phyloP scores from a whole-genome alignment of 2,888 invertebrate genomes.

The Tetheella fluctuosa region DNA sequence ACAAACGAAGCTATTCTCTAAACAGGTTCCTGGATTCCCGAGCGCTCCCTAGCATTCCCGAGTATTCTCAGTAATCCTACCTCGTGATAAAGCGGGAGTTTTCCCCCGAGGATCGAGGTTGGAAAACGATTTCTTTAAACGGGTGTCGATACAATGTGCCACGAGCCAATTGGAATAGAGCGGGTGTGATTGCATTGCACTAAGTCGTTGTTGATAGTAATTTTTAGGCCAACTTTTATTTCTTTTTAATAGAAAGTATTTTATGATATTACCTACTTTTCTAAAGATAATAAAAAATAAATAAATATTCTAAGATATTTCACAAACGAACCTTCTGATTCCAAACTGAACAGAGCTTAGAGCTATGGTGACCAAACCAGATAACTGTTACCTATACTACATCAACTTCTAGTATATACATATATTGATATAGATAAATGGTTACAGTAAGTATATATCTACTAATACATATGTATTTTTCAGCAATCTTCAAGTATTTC shows the following conservation, averaged over 20 bases:
- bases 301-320: too few species aligned
- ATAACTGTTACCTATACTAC: too few species aligned
- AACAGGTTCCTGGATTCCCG: constrained; percentile 21
- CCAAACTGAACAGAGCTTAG: too few species aligned
- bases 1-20: constrained; percentile 26
- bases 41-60: constrained; percentile 10
- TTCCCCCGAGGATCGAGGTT: constrained; percentile 7
- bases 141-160: constrained; percentile 14
- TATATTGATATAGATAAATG: too few species aligned
- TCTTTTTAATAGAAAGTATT: neutral
- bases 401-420: too few species aligned
- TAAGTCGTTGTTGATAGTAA: neutral
- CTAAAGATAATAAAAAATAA: too few species aligned
- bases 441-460: too few species aligned
- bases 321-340: too few species aligned
- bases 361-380: too few species aligned
- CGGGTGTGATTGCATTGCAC: constrained; percentile 15
- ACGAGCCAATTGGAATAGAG: constrained; percentile 1
- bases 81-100: constrained; percentile 11
- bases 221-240: neutral
- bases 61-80: constrained; percentile 10
- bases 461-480: too few species aligned
- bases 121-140: constrained; percentile 12
- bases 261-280: neutral
- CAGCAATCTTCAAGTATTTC: too few species aligned